phyloP scores from a whole-genome alignment of 2,113 vertebrate species.

The Ciconia maguari region DNA sequence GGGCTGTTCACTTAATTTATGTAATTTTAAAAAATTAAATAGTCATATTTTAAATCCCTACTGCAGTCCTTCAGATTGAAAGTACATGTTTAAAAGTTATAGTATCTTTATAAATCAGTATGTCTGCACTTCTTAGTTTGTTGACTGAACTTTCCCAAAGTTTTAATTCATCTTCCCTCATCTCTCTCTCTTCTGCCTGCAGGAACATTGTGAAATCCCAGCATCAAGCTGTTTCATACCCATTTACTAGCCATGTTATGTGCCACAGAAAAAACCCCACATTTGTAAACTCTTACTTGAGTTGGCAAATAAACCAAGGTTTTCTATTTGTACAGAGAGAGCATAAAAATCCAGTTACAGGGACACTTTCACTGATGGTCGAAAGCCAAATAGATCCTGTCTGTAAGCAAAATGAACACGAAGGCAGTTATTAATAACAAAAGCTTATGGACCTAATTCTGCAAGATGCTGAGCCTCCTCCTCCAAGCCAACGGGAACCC shows the following conservation, averaged over 20 bases:
- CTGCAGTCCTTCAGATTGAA: conserved; percentile 72
- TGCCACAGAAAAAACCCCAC: accelerated
- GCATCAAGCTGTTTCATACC: not conserved
- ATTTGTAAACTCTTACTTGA: conserved; percentile 23
- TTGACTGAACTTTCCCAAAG: conserved; percentile 67
- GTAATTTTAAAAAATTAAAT: conserved; percentile 83
- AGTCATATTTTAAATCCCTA: conserved; percentile 78
- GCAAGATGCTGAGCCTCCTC: not conserved
- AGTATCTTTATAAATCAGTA: conserved; percentile 76
- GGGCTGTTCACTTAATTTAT: conserved; percentile 82
- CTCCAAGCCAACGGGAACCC: not conserved
- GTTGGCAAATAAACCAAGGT: not conserved
- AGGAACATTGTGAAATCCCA: conserved; percentile 24
- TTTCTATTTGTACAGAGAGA: conserved; percentile 18
- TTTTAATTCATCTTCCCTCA: conserved; percentile 43
- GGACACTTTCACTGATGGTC: not conserved
- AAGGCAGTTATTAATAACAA: conserved; percentile 46
- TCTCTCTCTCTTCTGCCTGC: not conserved
- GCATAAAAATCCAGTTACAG: conserved; percentile 1
- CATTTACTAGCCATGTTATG: not conserved
- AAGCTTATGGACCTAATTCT: conserved; percentile 8
- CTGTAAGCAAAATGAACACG: not conserved
- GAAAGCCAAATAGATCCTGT: conserved; percentile 6
- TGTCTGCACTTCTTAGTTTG: conserved; percentile 65
- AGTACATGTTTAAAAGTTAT: conserved; percentile 76